Evolutionary conservation across 64 coral and sea anemone genomes (phyloP), one percentile per base, ranked within the genome.

Genomic region (Montipora sp.): DNA sequence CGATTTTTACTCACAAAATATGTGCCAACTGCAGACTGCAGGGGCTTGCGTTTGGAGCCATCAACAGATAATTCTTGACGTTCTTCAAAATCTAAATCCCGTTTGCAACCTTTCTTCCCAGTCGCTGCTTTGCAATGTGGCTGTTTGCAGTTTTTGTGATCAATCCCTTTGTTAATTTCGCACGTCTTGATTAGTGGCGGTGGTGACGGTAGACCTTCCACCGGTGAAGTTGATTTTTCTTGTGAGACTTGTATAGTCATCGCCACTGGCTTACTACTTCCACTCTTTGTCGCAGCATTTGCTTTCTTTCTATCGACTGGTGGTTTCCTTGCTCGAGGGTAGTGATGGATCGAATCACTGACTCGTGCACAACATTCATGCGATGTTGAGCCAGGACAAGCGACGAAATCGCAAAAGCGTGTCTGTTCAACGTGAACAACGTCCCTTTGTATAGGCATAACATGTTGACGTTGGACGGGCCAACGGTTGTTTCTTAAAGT

Each of bases 121-220:
- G 5, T n/a, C 11, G 14, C 7, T 36, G 46, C 47, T 49, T 78
- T 14, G 3, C 12, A 85, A 22, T 6, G 3, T 1, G 3, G 59
- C 46, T 48, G 10, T 19, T 19, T 45, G 1, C 59, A 47, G 7
- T 44, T 49, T 47, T 61, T 84, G 7, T 84, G 59, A 48, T 69
- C 5, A 6, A 48, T 18, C 2, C 20, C 18, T 71, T 71, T 21
- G 4, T 16, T 14, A 67, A 16, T 67, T 44, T 45, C 55, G n/a
- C 43, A 70, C 8, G 16, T 85, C 44, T 48, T 70, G 14, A 85
- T 47, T 8, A 85, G 82, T 8, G 61, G 82, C 13, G 82, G 82
- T 13, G 82, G 82, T 48, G 63, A 71, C 16, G 19, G 61, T 50
- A 78, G 45, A 1, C 36, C 44, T 49, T 18, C 59, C 3, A 57